phyloP scores from a whole-genome alignment of 2,113 vertebrate genomes.

The Chinchilla lanigera region DNA sequence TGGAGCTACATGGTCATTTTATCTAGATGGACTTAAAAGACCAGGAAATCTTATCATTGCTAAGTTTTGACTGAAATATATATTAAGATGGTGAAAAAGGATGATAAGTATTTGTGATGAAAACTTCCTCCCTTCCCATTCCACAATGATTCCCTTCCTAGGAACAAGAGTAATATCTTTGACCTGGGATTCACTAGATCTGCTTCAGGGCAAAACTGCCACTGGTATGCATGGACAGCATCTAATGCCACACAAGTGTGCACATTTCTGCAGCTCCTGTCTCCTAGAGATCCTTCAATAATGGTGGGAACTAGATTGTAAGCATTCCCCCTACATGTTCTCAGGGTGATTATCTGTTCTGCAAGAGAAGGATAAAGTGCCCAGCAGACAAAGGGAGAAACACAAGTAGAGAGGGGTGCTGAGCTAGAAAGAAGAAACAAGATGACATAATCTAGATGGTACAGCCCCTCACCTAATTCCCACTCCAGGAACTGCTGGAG shows the following conservation, averaged over 20 bases:
- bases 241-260: no score
- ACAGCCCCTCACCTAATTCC: neutral
- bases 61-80: neutral
- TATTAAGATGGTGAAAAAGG: neutral
- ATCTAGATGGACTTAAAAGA: neutral
- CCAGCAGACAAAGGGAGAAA: neutral
- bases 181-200: neutral
- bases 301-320: neutral
- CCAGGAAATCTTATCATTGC: neutral
- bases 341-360: neutral
- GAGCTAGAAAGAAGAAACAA: neutral
- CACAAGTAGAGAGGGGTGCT: neutral
- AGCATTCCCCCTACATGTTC: neutral
- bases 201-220: neutral
- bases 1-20: neutral
- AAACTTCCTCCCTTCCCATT: neutral
- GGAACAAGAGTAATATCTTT: neutral
- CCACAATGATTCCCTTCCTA: neutral
- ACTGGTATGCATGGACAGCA: accelerated
- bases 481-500: neutral
- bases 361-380: neutral
- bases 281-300: neutral
- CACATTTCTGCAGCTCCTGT: accelerated
- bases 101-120: neutral
- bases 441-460: neutral